phyloP scores from a whole-genome alignment of 2,113 vertebrate species.

The Alethe diademata region DNA sequence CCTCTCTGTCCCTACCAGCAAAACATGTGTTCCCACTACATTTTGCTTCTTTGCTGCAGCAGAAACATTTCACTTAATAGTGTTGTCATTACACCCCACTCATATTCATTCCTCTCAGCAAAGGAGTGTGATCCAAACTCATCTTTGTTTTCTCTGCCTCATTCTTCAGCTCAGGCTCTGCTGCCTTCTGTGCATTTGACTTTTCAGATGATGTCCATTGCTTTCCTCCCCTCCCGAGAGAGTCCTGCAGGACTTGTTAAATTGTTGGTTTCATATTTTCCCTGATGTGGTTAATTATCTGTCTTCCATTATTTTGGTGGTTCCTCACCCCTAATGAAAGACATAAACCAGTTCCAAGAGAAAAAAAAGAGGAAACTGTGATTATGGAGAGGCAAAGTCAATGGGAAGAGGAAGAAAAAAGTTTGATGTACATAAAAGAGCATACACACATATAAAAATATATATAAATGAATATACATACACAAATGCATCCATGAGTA shows the following conservation, averaged over 20 bases:
- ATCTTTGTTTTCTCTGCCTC: background rate
- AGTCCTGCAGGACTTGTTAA: background rate
- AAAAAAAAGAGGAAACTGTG: background rate
- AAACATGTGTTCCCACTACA: background rate
- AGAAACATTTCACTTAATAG: background rate
- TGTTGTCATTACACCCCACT: background rate
- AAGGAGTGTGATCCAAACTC: background rate
- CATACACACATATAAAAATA: too few species aligned
- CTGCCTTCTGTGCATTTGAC: background rate
- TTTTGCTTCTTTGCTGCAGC: background rate
- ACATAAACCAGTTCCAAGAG: background rate
- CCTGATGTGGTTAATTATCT: background rate
- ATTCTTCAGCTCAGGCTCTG: background rate
- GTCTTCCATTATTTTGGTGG: background rate
- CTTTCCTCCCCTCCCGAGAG: background rate
- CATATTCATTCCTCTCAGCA: background rate
- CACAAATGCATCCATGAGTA: background rate
- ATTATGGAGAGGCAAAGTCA: background rate
- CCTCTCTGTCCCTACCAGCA: background rate
- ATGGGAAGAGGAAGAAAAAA: background rate
- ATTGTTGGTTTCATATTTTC: background rate
- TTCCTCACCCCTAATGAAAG: background rate
- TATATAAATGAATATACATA: background rate
- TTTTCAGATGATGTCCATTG: background rate
- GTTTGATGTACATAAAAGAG: fast-evolving